A percentile compares a stretch with the other conserved stretches of the same genome.
Evolutionary conservation across 2,113 vertebrate species (phyloP).

Genomic region (Pithys albifrons): DNA sequence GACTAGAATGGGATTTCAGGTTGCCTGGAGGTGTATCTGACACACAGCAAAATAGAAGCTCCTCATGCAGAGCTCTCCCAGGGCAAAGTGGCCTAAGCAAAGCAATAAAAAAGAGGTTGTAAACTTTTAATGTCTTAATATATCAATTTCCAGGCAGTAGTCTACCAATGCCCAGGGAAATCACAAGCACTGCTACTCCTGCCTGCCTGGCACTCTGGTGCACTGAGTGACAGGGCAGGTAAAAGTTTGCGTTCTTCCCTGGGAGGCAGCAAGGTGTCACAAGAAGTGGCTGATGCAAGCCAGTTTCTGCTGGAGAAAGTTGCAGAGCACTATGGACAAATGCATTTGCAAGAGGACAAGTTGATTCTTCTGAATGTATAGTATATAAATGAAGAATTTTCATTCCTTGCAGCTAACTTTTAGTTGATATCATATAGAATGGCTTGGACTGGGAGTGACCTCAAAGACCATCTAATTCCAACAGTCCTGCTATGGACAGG

Average conservation of each 20-base stretch:
- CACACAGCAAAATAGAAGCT: background rate
- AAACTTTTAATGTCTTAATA: background rate
- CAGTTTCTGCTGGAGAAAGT: background rate
- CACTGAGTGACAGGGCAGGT: background rate
- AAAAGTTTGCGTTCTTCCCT: background rate
- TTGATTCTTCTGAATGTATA: background rate
- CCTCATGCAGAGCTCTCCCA: background rate
- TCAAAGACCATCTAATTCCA: background rate
- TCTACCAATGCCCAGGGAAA: background rate
- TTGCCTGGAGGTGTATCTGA: background rate
- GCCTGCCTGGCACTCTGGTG: rapidly evolving
- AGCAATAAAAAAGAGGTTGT: background rate
- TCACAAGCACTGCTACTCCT: background rate
- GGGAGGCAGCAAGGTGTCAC: background rate
- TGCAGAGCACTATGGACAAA: background rate
- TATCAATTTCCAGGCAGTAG: background rate
- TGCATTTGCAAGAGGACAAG: background rate
- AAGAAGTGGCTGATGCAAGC: background rate
- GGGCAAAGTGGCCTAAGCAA: background rate
- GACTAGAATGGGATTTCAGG: background rate
- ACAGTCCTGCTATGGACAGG: background rate
- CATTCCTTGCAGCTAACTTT: background rate
- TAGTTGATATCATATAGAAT: background rate
- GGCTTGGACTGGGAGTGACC: background rate
- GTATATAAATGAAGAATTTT: background rate